Percentiles rank a stretch among this genome's conserved stretches.
Evolutionary conservation across 2,113 vertebrate genomes (phyloP).

Genomic region (Takifugu bimaculatus): DNA sequence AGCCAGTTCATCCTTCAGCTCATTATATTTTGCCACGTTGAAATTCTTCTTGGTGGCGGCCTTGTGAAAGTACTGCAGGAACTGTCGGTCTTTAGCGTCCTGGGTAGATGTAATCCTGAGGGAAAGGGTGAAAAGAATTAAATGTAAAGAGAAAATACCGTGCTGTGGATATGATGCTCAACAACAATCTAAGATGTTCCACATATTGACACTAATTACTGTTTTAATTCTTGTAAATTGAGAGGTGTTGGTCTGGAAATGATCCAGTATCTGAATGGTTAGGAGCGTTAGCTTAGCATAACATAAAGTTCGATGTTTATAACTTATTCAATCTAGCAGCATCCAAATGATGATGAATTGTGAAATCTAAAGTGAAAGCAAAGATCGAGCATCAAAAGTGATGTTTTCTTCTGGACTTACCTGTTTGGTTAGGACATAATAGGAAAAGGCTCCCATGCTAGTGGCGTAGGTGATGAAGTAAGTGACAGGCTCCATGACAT

Average conservation of each 20-base stretch:
- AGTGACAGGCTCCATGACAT: slow-evolving; percentile 94
- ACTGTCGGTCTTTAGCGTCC: slow-evolving; percentile 80
- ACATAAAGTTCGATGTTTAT: too few relatives aligned
- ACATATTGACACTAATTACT: neutral
- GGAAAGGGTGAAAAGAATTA: neutral
- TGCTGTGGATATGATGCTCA: neutral
- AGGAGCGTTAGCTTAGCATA: too few relatives aligned
- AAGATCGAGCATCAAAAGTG: neutral
- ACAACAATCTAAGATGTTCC: neutral
- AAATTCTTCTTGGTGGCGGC: slow-evolving; percentile 79
- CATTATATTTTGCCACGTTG: slow-evolving; percentile 83
- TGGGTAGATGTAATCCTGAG: slow-evolving; percentile 89
- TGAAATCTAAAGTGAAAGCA: too few relatives aligned
- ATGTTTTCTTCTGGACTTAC: slow-evolving; percentile 36
- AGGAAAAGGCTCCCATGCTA: slow-evolving; percentile 86
- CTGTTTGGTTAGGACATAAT: slow-evolving; percentile 88
- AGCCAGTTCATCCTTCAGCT: slow-evolving; percentile 82
- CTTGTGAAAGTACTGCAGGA: slow-evolving; percentile 85
- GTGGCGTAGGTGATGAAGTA: slow-evolving; percentile 91
- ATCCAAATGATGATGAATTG: too few relatives aligned
- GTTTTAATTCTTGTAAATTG: neutral
- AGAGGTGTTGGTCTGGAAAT: too few relatives aligned
- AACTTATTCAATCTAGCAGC: too few relatives aligned
- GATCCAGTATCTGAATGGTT: too few relatives aligned
- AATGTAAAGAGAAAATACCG: neutral